These are phyloP conservation scores for Drosophila watanabei DNA, from an alignment of 1,140 invertebrate species.

Conservation along the genomic window DNA sequence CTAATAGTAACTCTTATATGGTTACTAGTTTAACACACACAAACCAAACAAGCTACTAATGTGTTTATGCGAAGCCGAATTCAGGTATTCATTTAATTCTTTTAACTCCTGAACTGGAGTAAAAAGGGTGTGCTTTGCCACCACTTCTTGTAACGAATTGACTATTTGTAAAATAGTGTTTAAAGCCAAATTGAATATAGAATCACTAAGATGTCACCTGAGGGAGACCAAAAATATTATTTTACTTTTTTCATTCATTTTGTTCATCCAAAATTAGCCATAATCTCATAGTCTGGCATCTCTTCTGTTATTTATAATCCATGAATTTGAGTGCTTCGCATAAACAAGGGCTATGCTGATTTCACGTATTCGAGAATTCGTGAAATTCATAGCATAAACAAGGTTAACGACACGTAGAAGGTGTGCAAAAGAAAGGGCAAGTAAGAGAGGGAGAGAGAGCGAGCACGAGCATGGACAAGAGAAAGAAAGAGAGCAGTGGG, in stretches of 20 bases:
- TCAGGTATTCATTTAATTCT: not conserved
- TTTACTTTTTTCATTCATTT: not conserved
- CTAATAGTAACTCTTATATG: not conserved
- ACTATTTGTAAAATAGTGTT: not conserved
- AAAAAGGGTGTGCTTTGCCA: not conserved
- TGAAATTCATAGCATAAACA: not conserved
- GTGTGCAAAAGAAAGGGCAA: conserved; percentile 25
- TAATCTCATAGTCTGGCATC: not conserved
- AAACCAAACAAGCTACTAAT: conserved; percentile 38
- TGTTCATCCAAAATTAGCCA: not conserved
- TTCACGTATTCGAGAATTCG: not conserved
- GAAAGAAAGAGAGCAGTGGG: conserved; percentile 28
- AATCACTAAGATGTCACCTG: too few species aligned
- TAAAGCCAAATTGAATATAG: too few species aligned
- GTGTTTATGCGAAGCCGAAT: not conserved
- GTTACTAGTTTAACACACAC: conserved; percentile 34
- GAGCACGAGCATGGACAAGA: conserved; percentile 33
- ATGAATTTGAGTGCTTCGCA: not conserved
- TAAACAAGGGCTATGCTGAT: not conserved
- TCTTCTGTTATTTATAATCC: not conserved
- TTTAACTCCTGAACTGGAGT: too few species aligned
- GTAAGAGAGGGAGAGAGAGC: conserved; percentile 17
- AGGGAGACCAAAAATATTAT: too few species aligned
- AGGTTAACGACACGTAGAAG: conserved; percentile 24
- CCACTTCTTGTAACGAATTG: not conserved